These are phyloP conservation scores for Nomada hirtipes DNA, from an alignment of 2,888 invertebrate species.

Conservation along the genomic window DNA sequence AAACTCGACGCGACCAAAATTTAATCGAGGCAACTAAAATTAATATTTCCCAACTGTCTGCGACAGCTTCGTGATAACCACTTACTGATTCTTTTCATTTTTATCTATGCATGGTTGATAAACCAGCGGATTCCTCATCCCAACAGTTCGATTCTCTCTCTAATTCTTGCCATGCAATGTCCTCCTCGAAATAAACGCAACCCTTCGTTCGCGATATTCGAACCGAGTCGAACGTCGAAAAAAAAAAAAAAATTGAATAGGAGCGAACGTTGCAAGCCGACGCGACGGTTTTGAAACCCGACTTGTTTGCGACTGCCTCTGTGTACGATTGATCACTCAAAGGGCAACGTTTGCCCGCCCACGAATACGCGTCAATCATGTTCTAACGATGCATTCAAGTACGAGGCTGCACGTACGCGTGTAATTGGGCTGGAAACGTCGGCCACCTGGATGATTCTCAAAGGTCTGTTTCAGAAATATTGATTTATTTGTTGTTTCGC, in stretches of 20 bases:
- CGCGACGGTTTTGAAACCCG: constrained; percentile 25
- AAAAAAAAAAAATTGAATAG: constrained; percentile 18
- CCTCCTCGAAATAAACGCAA: not conserved
- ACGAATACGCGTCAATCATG: constrained; percentile 62
- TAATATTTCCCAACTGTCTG: too few species aligned
- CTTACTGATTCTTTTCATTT: too few species aligned
- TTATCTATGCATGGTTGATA: too few species aligned
- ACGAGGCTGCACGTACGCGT: constrained; percentile 31
- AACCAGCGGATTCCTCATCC: too few species aligned
- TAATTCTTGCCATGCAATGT: not conserved
- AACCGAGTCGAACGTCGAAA: not conserved
- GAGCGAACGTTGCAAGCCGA: not conserved
- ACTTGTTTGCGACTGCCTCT: constrained; percentile 39
- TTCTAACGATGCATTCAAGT: constrained; percentile 59
- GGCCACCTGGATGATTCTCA: not conserved
- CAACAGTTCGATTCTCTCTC: too few species aligned
- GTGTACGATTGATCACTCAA: constrained; percentile 61
- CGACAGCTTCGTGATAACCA: too few species aligned
- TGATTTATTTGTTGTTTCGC: constrained; percentile 4
- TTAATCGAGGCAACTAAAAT: too few species aligned
- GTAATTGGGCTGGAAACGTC: constrained; percentile 27
- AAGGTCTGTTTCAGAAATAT: not conserved
- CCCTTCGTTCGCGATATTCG: constrained; percentile 17
- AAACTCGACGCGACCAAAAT: too few species aligned
- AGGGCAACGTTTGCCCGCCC: constrained; percentile 58